phyloP scores from a whole-genome alignment of 2,797 vertebrate genomes.

The Syngnathus acus region DNA sequence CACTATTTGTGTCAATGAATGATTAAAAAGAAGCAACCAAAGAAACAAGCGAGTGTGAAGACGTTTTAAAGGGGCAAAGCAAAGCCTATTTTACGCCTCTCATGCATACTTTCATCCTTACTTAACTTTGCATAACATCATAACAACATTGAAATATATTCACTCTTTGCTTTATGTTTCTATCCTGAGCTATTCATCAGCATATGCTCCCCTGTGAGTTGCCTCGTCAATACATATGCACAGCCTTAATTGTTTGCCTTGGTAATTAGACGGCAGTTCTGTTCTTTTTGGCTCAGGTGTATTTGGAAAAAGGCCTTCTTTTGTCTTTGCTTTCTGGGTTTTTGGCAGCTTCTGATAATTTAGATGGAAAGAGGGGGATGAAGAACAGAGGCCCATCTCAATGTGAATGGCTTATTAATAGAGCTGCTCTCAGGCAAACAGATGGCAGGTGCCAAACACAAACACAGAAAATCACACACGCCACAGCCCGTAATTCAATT shows the following conservation, averaged over 20 bases:
- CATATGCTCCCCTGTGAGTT: constrained; percentile 66
- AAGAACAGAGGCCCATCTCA: constrained; percentile 62
- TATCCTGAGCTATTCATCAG: constrained; percentile 50
- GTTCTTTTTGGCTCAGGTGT: constrained; percentile 69
- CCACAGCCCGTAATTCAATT: constrained; percentile 64
- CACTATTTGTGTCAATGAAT: background rate
- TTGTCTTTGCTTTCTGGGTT: constrained; percentile 45
- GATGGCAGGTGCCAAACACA: constrained; percentile 72
- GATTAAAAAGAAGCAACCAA: background rate
- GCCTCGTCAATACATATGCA: constrained; percentile 69
- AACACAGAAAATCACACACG: constrained; percentile 64
- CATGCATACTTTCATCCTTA: constrained; percentile 1
- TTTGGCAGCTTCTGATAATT: constrained; percentile 67
- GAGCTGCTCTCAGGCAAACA: constrained; percentile 65
- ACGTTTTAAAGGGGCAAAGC: background rate
- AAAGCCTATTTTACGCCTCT: background rate
- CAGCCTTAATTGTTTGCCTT: constrained; percentile 63
- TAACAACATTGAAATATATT: background rate
- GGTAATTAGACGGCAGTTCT: constrained; percentile 65
- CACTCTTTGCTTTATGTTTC: constrained; percentile 4
- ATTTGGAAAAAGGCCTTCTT: constrained; percentile 55
- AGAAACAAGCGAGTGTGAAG: background rate
- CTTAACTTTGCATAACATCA: constrained; percentile 6
- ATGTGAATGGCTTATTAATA: constrained; percentile 73
- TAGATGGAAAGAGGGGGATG: constrained; percentile 58